A percentile compares a stretch with the other conserved stretches of the same genome.
Conservation (phyloP, 1,140 invertebrate species). For the Euglossa dilemma region DNA sequence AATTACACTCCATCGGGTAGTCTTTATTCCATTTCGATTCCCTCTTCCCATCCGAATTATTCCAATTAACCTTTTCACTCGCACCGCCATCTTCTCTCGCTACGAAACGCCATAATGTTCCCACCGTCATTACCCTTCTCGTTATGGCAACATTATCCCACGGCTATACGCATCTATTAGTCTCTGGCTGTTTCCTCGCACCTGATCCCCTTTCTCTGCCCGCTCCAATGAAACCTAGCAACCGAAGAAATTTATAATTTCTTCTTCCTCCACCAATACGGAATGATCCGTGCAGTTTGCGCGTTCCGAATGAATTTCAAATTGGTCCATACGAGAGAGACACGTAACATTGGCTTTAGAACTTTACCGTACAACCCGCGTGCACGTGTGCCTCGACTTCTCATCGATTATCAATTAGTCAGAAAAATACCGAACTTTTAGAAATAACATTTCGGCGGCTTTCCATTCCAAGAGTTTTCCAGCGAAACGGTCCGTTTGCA, state of each 20-base stretch:
- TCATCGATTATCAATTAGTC: too few relatives aligned
- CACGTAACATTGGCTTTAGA: too few relatives aligned
- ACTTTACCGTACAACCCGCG: too few relatives aligned
- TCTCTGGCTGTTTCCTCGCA: neutral
- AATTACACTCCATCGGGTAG: too few relatives aligned
- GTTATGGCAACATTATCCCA: slow-evolving; percentile 8
- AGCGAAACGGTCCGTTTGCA: too few relatives aligned
- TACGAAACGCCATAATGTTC: neutral
- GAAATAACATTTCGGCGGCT: too few relatives aligned
- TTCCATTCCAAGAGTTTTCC: too few relatives aligned
- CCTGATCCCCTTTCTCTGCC: neutral
- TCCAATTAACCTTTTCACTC: neutral
- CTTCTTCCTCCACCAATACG: neutral
- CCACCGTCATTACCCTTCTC: neutral
- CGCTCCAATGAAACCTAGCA: neutral
- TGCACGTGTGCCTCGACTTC: too few relatives aligned
- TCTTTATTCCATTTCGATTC: neutral
- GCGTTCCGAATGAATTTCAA: too few relatives aligned
- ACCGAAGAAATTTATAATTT: slow-evolving; percentile 20
- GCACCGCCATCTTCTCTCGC: neutral
- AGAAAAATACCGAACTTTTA: too few relatives aligned
- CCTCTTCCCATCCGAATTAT: neutral
- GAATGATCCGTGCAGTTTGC: neutral
- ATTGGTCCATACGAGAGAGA: too few relatives aligned
- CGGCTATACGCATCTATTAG: neutral